phyloP scores from a whole-genome alignment of 2,888 invertebrate genomes.

The Nephrocerus scutellatus region DNA sequence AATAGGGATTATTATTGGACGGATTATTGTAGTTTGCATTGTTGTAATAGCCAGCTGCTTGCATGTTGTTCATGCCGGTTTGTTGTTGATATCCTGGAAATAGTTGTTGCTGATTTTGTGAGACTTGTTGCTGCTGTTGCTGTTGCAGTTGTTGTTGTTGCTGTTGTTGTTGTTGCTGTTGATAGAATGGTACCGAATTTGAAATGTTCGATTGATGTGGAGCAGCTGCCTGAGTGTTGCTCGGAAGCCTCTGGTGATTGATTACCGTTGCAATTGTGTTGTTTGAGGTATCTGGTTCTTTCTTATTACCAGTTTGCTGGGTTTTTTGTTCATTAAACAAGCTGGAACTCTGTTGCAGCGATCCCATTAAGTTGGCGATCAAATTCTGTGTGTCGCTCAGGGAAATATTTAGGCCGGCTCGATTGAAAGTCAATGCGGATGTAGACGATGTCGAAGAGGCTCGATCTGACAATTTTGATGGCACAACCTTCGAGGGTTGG shows the following conservation, averaged over 20 bases:
- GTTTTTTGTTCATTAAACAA: slow-evolving; percentile 15
- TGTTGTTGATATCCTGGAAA: slow-evolving; percentile 9
- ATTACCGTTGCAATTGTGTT: slow-evolving; percentile 2
- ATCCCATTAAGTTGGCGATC: slow-evolving; percentile 59
- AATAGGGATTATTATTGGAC: too few relatives aligned
- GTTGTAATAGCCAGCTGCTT: too few relatives aligned
- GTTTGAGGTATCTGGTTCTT: slow-evolving; percentile 9
- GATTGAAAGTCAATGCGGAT: slow-evolving; percentile 36
- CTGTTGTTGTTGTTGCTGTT: slow-evolving; percentile 24
- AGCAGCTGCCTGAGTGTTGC: slow-evolving; percentile 2
- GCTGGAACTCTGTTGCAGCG: slow-evolving; percentile 46
- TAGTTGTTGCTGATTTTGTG: slow-evolving; percentile 12
- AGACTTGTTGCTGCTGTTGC: slow-evolving; percentile 19
- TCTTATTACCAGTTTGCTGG: neutral
- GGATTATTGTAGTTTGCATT: too few relatives aligned
- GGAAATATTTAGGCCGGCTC: slow-evolving; percentile 33
- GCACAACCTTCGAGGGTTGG: slow-evolving; percentile 17
- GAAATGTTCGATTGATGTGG: slow-evolving; percentile 6
- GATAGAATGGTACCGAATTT: slow-evolving; percentile 25
- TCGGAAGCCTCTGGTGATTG: slow-evolving; percentile 16
- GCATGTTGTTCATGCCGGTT: too few relatives aligned
- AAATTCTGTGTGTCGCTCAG: slow-evolving; percentile 53
- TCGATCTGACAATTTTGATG: slow-evolving; percentile 36
- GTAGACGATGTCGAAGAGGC: slow-evolving; percentile 29
- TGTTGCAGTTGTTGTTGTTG: slow-evolving; percentile 19